Evolutionary conservation across 1,140 invertebrate species (phyloP).

Genomic region (Drosophila repletoides): DNA sequence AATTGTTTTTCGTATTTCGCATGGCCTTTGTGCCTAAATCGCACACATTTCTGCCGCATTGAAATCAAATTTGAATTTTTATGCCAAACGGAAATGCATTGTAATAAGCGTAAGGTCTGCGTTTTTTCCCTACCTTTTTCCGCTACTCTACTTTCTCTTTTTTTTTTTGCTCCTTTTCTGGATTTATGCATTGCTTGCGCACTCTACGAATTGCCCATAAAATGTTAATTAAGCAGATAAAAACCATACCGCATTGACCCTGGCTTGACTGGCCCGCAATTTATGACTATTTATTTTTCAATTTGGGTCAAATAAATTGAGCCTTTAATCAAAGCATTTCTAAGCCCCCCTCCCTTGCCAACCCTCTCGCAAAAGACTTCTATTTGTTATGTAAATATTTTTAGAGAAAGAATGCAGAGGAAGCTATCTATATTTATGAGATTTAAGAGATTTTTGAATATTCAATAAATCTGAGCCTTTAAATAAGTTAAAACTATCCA

Average conservation of each 20-base stretch:
- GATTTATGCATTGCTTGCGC: conserved; percentile 18
- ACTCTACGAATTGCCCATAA: conserved; percentile 26
- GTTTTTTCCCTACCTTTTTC: too few species aligned
- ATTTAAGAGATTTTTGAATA: too few species aligned
- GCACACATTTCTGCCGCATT: conserved; percentile 72
- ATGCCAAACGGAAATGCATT: conserved; percentile 65
- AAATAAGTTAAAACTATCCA: too few species aligned
- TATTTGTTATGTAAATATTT: too few species aligned
- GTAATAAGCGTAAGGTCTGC: conserved; percentile 57
- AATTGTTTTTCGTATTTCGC: conserved; percentile 3
- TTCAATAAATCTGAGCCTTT: too few species aligned
- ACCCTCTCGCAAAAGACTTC: too few species aligned
- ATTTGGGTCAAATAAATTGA: neutral
- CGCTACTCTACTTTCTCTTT: too few species aligned
- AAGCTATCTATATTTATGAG: too few species aligned
- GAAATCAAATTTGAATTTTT: conserved; percentile 80
- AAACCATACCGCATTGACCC: conserved; percentile 29
- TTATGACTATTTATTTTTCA: neutral
- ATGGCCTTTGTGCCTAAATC: conserved; percentile 73
- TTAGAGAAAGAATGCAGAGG: too few species aligned
- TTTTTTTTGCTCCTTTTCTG: too few species aligned
- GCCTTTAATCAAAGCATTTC: neutral
- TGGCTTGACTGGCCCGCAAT: conserved; percentile 13
- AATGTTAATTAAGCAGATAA: conserved; percentile 43
- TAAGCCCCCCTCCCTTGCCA: too few species aligned